These are phyloP conservation scores for Pterophyllum scalare DNA, from an alignment of 2,113 vertebrate genomes.

Conservation along the genomic window DNA sequence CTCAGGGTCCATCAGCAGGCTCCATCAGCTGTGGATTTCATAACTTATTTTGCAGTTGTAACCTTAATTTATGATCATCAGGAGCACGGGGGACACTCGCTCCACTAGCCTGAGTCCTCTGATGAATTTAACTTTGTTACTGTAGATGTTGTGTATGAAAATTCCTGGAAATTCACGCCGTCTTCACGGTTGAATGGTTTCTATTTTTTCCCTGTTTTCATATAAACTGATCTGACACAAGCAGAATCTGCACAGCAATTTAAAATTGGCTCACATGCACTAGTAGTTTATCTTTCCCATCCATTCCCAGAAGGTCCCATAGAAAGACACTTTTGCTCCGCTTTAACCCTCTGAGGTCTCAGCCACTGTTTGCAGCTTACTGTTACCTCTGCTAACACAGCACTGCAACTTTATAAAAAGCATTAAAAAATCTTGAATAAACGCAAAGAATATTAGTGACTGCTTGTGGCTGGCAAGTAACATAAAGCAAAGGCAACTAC, in stretches of 20 bases:
- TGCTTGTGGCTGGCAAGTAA: background rate
- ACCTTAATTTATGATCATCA: background rate
- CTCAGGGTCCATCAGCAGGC: slow-evolving; percentile 17
- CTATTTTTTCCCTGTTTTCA: slow-evolving; percentile 1
- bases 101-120: background rate
- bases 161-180: background rate
- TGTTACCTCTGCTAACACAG: background rate
- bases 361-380: slow-evolving; percentile 4
- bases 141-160: slow-evolving; percentile 4
- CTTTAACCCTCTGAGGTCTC: slow-evolving; percentile 1
- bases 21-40: slow-evolving; percentile 37
- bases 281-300: background rate
- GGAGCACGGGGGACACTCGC: background rate
- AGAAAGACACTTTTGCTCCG: background rate
- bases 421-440: background rate
- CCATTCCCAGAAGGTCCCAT: slow-evolving; percentile 1
- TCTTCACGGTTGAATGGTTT: background rate
- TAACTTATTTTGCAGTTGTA: slow-evolving; percentile 31
- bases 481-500: background rate
- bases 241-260: background rate
- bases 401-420: background rate
- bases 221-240: slow-evolving; percentile 11
- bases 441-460: background rate
- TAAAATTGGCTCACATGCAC: background rate
- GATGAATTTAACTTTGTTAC: background rate